phyloP scores from a whole-genome alignment of 1,140 invertebrate species.

The Teleopsis dalmanni region DNA sequence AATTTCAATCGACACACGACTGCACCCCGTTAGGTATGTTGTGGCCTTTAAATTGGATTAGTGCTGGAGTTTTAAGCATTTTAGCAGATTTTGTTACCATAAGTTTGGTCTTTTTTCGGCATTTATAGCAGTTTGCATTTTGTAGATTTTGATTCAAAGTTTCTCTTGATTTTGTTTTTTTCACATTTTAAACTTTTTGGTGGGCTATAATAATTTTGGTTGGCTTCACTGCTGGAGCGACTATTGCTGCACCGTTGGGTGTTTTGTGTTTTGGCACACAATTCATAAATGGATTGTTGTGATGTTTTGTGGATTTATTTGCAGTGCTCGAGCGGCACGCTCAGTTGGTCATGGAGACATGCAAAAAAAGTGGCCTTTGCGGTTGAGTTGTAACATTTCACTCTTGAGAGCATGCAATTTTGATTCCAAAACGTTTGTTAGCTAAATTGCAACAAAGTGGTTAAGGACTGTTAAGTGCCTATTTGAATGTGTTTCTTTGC shows the following conservation, averaged over 20 bases:
- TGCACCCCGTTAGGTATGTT: no score
- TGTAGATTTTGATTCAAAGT: not conserved
- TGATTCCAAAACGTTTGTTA: not conserved
- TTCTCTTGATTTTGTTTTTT: not conserved
- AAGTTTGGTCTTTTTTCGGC: not conserved
- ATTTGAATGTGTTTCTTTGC: not conserved
- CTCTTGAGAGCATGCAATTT: constrained; percentile 1
- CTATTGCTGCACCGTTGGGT: constrained; percentile 1
- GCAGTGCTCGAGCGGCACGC: not conserved
- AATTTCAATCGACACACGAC: no score
- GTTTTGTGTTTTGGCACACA: constrained; percentile 4
- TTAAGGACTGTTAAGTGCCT: not conserved
- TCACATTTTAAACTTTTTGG: not conserved
- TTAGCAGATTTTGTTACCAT: constrained; percentile 9
- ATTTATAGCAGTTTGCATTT: not conserved
- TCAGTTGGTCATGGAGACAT: constrained; percentile 1
- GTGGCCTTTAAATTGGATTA: constrained; percentile 5
- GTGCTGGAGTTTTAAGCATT: constrained; percentile 10
- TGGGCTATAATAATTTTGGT: not conserved
- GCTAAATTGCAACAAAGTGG: constrained; percentile 2
- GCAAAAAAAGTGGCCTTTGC: constrained; percentile 6
- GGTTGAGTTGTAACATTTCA: constrained; percentile 5
- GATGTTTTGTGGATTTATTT: not conserved
- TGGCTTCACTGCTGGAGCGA: not conserved
- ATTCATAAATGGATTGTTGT: not conserved